Conservation (phyloP, 64 coral and sea anemone species). For the Porites lutea region DNA sequence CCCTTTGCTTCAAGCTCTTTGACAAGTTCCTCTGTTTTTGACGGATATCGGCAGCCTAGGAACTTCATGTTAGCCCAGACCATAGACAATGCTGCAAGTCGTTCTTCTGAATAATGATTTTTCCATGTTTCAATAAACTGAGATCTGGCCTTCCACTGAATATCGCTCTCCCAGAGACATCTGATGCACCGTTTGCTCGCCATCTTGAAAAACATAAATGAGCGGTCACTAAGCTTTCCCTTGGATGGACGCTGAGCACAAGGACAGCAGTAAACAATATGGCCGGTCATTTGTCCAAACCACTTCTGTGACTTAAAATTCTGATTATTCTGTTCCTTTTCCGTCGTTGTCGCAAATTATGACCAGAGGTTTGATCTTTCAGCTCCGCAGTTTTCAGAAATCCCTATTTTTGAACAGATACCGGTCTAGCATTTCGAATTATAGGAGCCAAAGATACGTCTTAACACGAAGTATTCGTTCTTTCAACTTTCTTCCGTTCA, state of each 20-base stretch:
- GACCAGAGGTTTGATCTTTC: background rate
- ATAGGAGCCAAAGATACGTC: background rate
- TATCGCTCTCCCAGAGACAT: constrained; percentile 84
- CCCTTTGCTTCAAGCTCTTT: constrained; percentile 78
- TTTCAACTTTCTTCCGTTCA: too few species aligned
- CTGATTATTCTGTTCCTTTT: too few species aligned
- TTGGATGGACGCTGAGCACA: too few species aligned
- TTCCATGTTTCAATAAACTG: constrained; percentile 84
- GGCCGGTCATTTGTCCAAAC: too few species aligned
- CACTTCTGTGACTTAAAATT: too few species aligned
- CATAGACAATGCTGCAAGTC: constrained; percentile 85
- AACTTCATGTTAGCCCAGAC: constrained; percentile 99
- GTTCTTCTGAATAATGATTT: constrained; percentile 45
- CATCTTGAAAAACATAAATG: constrained; percentile 62
- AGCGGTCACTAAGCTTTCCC: background rate
- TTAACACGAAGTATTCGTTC: background rate
- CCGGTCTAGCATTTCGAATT: background rate
- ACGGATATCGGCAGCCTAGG: constrained; percentile 90
- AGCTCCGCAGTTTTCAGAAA: background rate
- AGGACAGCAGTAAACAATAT: too few species aligned
- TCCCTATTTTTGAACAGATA: background rate
- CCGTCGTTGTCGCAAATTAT: background rate
- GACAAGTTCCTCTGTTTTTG: constrained; percentile 73
- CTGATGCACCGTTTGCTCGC: constrained; percentile 45
- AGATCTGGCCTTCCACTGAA: constrained; percentile 75